These are phyloP conservation scores for Eupithecia vulgata DNA, from an alignment of 2,888 invertebrate species.

Conservation along the genomic window DNA sequence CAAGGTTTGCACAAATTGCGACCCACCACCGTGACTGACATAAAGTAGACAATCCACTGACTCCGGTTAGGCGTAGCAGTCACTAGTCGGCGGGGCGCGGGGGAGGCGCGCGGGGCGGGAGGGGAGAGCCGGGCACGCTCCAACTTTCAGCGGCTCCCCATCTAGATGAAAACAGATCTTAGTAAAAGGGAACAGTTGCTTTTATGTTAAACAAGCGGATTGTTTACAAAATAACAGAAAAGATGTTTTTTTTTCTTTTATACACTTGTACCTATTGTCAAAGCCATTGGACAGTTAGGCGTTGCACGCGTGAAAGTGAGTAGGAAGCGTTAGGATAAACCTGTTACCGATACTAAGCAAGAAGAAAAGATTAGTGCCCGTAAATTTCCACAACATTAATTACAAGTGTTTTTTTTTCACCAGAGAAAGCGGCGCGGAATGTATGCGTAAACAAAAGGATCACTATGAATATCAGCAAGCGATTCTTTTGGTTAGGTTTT, in stretches of 20 bases:
- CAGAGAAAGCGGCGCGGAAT: not conserved
- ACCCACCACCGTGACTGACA: not conserved
- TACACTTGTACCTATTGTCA: no score
- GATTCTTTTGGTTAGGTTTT: not conserved
- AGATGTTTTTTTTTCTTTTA: no score
- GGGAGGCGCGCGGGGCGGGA: slow-evolving; percentile 79
- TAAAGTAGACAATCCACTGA: not conserved
- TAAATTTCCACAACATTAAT: not conserved
- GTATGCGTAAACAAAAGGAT: not conserved
- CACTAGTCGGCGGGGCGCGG: slow-evolving; percentile 76
- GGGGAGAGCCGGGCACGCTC: slow-evolving; percentile 80
- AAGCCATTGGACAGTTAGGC: not conserved
- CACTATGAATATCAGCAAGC: not conserved
- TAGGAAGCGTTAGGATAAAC: not conserved
- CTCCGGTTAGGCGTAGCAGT: slow-evolving; percentile 13
- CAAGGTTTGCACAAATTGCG: not conserved
- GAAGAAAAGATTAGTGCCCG: not conserved
- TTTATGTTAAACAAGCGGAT: not conserved
- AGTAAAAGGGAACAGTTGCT: not conserved
- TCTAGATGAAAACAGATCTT: slow-evolving; percentile 41
- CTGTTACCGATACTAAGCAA: not conserved
- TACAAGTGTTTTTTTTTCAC: not conserved
- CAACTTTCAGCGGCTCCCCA: slow-evolving; percentile 78
- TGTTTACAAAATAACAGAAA: not conserved
- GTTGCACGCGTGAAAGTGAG: not conserved